Base-by-base conservation (phyloP, 2,888 invertebrate genomes). In the Cephus pygmeus region DNA sequence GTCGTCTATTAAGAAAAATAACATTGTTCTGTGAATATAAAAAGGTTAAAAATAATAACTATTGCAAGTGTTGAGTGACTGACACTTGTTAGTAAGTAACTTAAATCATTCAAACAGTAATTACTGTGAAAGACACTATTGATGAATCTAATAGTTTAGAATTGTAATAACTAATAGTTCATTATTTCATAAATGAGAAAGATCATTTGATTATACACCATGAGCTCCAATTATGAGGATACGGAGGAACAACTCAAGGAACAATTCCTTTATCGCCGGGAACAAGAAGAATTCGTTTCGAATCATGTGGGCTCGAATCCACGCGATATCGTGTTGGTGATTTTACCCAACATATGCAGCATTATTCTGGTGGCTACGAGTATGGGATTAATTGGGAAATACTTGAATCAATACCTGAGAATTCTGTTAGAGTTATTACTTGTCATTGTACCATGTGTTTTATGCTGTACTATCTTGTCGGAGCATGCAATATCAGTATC, bases 231-330 rank as follows among this genome's bases (percentile, higher is more conserved):
- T 40, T 40, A 40, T 40, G 40, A 40, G 0, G 40, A 23, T 23
- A 40, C 23, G 15, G 40, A 40, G 40, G 23, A 40, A 23, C 15
- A 40, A 23, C 6, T 40, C 6, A 35, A 81, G 80, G 83, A 84
- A 56, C 81, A 83, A 68, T 83, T 87, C 36, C 83, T 82, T 76
- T 91, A 91, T 77, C 87, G 87, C 4, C 86, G 85, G 4, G 85
- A 90, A 68, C 88, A 90, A 79, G 88, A 90, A 80, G 87, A 88
- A 34, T 90, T 91, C 40, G 87, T 91, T 80, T 91, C 91, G n/a
- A 89, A 90, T 82, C 87, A 89, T 78, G 86, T 82, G 23, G 91
- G 91, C 3, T 88, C 87, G 36, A 84, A 87, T 0, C 83, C 90
- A 15, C 79, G 84, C 36, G 90, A 91, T 74, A 85, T 90, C 31